Conservation (phyloP, 2,797 vertebrate genomes). For the Apogon hyalosoma region DNA sequence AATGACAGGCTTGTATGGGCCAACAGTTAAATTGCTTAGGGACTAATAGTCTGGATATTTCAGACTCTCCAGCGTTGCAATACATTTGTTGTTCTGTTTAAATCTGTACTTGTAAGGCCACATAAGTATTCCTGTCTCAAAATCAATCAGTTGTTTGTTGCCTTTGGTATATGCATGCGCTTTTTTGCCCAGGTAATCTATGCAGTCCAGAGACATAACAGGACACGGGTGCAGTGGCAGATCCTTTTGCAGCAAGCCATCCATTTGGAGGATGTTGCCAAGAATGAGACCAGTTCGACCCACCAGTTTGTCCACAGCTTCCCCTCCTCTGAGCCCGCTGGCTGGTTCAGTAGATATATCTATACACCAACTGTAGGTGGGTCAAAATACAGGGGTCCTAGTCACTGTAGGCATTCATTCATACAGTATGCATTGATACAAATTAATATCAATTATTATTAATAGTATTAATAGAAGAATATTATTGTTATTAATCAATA, state of each 20-base stretch:
- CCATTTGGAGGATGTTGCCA: conserved; percentile 95
- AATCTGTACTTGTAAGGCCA: no score
- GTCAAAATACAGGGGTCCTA: conserved; percentile 25
- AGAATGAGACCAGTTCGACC: conserved; percentile 91
- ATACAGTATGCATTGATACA: no score
- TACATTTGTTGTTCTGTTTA: no score
- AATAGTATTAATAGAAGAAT: not conserved
- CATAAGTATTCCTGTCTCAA: no score
- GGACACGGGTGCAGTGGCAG: conserved; percentile 95
- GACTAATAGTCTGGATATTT: no score
- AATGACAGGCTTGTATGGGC: no score
- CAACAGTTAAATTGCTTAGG: no score
- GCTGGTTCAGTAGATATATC: conserved; percentile 89
- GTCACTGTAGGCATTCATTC: not conserved
- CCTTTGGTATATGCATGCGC: not conserved
- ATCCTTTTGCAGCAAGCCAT: conserved; percentile 95
- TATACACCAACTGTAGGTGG: conserved; percentile 92
- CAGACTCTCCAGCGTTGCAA: no score
- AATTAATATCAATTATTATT: not conserved
- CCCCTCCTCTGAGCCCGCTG: conserved; percentile 85
- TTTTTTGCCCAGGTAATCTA: conserved; percentile 90
- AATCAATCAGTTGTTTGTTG: not conserved
- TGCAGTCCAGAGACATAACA: conserved; percentile 93
- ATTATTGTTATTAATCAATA: no score
- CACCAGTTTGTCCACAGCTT: conserved; percentile 94